Conservation (phyloP, 2,797 vertebrate genomes). For the Sebastes nivosus region DNA sequence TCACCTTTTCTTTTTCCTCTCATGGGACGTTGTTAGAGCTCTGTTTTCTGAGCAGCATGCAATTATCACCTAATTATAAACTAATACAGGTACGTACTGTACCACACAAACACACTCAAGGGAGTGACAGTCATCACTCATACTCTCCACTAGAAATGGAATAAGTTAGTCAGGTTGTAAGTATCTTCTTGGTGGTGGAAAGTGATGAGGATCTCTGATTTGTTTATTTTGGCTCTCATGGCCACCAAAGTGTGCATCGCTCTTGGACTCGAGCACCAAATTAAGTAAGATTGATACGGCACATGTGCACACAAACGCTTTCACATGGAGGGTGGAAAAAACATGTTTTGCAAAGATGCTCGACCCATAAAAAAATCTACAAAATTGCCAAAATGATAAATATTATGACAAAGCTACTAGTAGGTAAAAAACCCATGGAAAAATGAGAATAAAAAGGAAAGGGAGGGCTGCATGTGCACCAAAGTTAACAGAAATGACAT, state of each 20-base stretch:
- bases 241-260: slow-evolving; percentile 18
- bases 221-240: slow-evolving; percentile 45
- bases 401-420: not conserved
- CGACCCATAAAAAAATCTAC: not conserved
- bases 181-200: not conserved
- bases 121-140: not conserved
- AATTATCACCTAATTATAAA: slow-evolving; percentile 49
- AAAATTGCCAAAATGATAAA: not conserved
- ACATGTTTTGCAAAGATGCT: not conserved
- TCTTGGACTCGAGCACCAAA: slow-evolving; percentile 14
- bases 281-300: slow-evolving; percentile 6
- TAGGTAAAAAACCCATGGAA: not conserved
- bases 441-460: not conserved
- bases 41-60: slow-evolving; percentile 9
- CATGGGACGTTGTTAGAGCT: slow-evolving; percentile 51
- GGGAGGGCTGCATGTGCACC: not conserved
- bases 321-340: not conserved
- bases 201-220: slow-evolving; percentile 27
- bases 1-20: not conserved
- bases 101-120: not conserved
- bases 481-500: not conserved
- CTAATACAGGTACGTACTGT: not conserved
- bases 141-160: not conserved
- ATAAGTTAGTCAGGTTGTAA: not conserved
- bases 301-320: not conserved